Conservation (phyloP, 2,888 invertebrate species). For the Priocnemis perturbator region DNA sequence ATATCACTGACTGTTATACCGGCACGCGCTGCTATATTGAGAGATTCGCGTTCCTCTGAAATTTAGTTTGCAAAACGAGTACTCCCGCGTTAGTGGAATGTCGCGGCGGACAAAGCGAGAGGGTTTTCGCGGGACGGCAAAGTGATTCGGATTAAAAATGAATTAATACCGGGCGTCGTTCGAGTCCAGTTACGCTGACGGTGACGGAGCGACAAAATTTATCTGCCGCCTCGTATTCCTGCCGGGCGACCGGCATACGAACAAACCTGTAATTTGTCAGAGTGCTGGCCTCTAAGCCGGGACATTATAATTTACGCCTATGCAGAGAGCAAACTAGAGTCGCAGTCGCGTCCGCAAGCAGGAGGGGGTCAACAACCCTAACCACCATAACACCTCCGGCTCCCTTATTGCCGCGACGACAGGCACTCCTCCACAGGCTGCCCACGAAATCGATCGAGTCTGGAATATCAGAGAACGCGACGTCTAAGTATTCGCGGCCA, state of each 20-base stretch:
- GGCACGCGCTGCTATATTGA: too few species aligned
- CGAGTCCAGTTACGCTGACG: conserved; percentile 51
- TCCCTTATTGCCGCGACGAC: background rate
- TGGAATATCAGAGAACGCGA: conserved; percentile 42
- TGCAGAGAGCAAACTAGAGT: conserved; percentile 47
- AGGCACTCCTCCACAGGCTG: conserved; percentile 11
- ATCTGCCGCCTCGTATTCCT: conserved; percentile 43
- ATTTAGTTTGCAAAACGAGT: too few species aligned
- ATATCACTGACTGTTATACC: too few species aligned
- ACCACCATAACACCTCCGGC: conserved; percentile 18
- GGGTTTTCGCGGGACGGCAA: too few species aligned
- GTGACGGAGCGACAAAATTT: conserved; percentile 58
- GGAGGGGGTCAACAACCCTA: conserved; percentile 57
- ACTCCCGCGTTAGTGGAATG: too few species aligned
- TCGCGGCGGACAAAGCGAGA: too few species aligned
- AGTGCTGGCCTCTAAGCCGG: conserved; percentile 52
- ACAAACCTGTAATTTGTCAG: conserved; percentile 61
- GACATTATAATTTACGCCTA: conserved; percentile 61
- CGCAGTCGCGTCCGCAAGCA: conserved; percentile 6
- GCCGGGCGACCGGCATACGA: conserved; percentile 19
- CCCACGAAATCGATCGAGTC: conserved; percentile 54
- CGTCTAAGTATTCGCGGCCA: conserved; percentile 40
- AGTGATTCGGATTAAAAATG: conserved; percentile 46
- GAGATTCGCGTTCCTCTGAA: too few species aligned
- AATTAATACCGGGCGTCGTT: conserved; percentile 47